These are phyloP conservation scores for Fistularia commersonii DNA, from an alignment of 2,797 vertebrate genomes.

Conservation along the genomic window DNA sequence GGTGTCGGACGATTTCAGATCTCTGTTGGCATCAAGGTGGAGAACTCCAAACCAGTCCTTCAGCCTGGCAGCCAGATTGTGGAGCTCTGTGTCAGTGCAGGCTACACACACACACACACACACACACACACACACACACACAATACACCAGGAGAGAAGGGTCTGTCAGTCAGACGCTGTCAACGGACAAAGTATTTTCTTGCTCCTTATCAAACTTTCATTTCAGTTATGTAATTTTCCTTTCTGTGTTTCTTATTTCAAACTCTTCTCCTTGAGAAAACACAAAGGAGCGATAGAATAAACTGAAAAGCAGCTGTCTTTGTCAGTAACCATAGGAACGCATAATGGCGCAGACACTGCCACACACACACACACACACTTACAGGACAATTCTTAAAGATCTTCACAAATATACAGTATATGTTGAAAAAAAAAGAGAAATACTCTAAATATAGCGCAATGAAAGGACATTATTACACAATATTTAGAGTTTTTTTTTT, in stretches of 20 bases:
- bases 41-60: slow-evolving; percentile 96
- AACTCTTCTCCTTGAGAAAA: slow-evolving; percentile 28
- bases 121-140: slow-evolving; percentile 49
- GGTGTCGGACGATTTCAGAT: slow-evolving; percentile 71
- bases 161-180: slow-evolving; percentile 30
- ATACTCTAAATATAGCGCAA: no score
- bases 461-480: no score
- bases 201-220: slow-evolving; percentile 35
- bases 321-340: slow-evolving; percentile 48
- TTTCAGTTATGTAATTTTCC: slow-evolving; percentile 26
- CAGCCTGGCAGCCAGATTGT: slow-evolving; percentile 87
- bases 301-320: slow-evolving; percentile 18
- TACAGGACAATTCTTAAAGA: neutral
- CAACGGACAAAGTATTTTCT: slow-evolving; percentile 12
- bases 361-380: slow-evolving; percentile 4
- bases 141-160: slow-evolving; percentile 24
- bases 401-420: no score
- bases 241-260: slow-evolving; percentile 11
- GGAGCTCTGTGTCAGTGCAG: slow-evolving; percentile 76
- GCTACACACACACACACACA: slow-evolving; percentile 67
- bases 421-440: no score
- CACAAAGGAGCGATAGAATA: slow-evolving; percentile 24
- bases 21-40: slow-evolving; percentile 86
- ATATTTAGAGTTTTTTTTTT: neutral
- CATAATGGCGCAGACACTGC: slow-evolving; percentile 15